Conservation (phyloP, 2,888 invertebrate species). For the Norana najaformis region DNA sequence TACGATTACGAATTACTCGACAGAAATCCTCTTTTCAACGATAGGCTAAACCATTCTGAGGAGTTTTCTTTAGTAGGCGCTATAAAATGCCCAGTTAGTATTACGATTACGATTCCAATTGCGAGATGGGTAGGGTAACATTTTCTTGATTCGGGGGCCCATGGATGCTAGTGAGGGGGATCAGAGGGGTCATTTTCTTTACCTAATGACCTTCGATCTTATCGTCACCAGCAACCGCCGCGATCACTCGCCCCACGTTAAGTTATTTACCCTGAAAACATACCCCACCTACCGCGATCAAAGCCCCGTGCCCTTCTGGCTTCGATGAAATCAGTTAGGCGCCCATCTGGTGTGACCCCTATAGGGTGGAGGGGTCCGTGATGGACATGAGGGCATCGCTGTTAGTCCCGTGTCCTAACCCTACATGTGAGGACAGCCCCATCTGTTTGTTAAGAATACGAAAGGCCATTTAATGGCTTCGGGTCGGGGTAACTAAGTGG, state of each 20-base stretch:
- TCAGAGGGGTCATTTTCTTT: not conserved
- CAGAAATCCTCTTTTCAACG: too few relatives aligned
- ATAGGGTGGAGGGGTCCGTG: not conserved
- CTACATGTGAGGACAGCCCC: not conserved
- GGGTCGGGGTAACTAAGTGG: not conserved
- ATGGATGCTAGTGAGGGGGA: not conserved
- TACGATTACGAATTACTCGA: too few relatives aligned
- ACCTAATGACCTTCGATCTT: slow-evolving; percentile 13
- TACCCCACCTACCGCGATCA: not conserved
- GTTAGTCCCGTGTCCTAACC: not conserved
- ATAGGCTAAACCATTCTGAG: too few relatives aligned
- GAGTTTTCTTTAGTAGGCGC: too few relatives aligned
- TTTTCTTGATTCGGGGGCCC: too few relatives aligned
- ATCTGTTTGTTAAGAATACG: not conserved
- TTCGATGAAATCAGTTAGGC: not conserved
- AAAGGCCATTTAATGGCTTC: not conserved
- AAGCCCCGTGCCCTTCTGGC: not conserved
- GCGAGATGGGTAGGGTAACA: too few relatives aligned
- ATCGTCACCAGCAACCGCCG: not conserved
- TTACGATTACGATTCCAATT: too few relatives aligned
- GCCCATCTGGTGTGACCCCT: slow-evolving; percentile 6
- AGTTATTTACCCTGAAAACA: slow-evolving; percentile 7
- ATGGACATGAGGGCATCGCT: not conserved
- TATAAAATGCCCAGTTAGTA: too few relatives aligned
- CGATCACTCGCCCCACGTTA: not conserved